Percentiles rank a stretch among this genome's conserved stretches.
phyloP scores from a whole-genome alignment of 2,888 invertebrate genomes.

The Orthonevra nobilis region DNA sequence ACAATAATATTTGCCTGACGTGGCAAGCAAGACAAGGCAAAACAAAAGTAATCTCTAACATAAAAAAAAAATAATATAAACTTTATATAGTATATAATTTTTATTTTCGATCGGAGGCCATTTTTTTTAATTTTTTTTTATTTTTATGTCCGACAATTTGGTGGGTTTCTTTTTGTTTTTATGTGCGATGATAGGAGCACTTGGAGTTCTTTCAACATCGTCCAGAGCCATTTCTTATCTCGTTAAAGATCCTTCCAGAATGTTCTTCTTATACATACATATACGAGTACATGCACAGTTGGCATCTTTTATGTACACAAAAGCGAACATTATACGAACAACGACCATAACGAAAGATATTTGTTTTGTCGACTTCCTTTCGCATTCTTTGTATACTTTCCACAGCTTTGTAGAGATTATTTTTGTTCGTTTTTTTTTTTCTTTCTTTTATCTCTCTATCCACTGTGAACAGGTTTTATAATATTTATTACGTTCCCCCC shows the following conservation, averaged over 20 bases:
- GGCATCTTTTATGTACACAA: too few species aligned
- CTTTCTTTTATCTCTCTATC: conserved; percentile 24
- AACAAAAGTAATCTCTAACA: too few species aligned
- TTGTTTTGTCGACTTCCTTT: conserved; percentile 60
- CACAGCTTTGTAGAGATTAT: conserved; percentile 63
- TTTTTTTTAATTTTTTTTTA: conserved; percentile 15
- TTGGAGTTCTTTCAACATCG: too few species aligned
- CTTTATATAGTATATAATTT: neutral
- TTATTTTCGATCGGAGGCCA: conserved; percentile 18
- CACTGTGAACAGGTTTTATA: conserved; percentile 57
- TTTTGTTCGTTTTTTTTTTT: conserved; percentile 29
- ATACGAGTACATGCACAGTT: neutral
- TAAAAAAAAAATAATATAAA: too few species aligned
- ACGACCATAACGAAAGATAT: conserved; percentile 43
- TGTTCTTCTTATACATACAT: conserved; percentile 5
- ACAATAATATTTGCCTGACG: conserved; percentile 25
- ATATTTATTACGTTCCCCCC: conserved; percentile 44
- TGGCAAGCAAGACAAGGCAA: too few species aligned
- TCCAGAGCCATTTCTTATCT: conserved; percentile 41
- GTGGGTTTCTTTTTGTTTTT: neutral
- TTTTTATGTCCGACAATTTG: conserved; percentile 7
- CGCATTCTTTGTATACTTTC: conserved; percentile 63
- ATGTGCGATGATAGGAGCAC: too few species aligned
- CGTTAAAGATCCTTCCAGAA: conserved; percentile 59
- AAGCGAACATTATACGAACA: too few species aligned